phyloP scores from a whole-genome alignment of 2,797 vertebrate species.

The Takifugu ocellatus region DNA sequence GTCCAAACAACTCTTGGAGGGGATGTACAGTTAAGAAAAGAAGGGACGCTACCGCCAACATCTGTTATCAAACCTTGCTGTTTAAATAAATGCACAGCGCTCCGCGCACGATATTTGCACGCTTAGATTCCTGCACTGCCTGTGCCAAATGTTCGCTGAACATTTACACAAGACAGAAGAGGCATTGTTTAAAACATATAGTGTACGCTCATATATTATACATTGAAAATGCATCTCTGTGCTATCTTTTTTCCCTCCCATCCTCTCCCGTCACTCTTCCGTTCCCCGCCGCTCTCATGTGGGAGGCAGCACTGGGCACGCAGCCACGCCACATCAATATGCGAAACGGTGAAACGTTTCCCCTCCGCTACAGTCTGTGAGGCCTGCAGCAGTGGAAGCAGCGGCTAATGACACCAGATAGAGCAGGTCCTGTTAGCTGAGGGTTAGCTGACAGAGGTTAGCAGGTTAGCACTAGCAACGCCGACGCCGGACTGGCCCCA shows the following conservation, averaged over 20 bases:
- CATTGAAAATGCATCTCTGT: slow-evolving; percentile 49
- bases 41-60: slow-evolving; percentile 19
- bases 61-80: slow-evolving; percentile 38
- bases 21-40: too few relatives aligned
- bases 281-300: slow-evolving; percentile 59
- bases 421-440: slow-evolving; percentile 51
- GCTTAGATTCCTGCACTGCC: slow-evolving; percentile 45
- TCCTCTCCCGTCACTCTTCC: slow-evolving; percentile 33
- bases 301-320: slow-evolving; percentile 75
- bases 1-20: too few relatives aligned
- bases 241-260: slow-evolving; percentile 43
- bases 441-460: slow-evolving; percentile 52
- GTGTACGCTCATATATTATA: slow-evolving; percentile 65
- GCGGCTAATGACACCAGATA: slow-evolving; percentile 59
- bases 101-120: slow-evolving; percentile 33
- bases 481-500: slow-evolving; percentile 20
- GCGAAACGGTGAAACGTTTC: slow-evolving; percentile 65
- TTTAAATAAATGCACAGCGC: slow-evolving; percentile 48
- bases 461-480: slow-evolving; percentile 32
- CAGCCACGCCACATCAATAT: slow-evolving; percentile 78
- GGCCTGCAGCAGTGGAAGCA: slow-evolving; percentile 44
- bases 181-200: slow-evolving; percentile 28
- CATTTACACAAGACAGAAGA: slow-evolving; percentile 49
- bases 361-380: slow-evolving; percentile 36
- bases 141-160: slow-evolving; percentile 45